Base-by-base conservation (phyloP, 2,113 vertebrate genomes). In the Malaclemys terrapin region DNA sequence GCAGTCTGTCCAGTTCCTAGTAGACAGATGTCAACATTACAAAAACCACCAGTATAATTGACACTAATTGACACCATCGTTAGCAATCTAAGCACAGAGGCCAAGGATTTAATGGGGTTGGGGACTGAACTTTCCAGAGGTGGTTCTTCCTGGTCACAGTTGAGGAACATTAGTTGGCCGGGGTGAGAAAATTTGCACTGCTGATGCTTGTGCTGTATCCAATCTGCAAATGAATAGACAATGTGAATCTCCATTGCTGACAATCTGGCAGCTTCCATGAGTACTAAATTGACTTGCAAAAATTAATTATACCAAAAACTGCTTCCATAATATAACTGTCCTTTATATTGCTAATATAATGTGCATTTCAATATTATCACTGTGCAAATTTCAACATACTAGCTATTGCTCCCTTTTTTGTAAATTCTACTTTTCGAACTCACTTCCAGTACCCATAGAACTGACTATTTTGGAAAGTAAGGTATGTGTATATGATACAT, bases 11-110 rank as follows among this genome's bases (percentile, higher is more conserved):
- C 47, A 50, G 20, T 91, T 92, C 24, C 54, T 85, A 86, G 29
- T n/a, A 94, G 72, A 72, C n/a, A 96, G 93, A 93, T 88, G 87
- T 27, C 54, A 52, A 85, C 10, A 50, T 85, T 89, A 82, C 38
- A 79, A 80, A 83, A 94, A 80, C 0, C 25, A 84, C 31, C 4
- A 52, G 25, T 29, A 75, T 80, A 88, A 95, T 17, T 91, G 75
- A 53, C 65, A 90, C 3, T 59, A 89, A 83, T 45, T 94, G 38
- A 84, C 10, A 59, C 11, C 6, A 17, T 84, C 84, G 20, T 54
- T 88, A n/a, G 56, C 78, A 59, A 22, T 57, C 31, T 59, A 69
- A 54, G n/a, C 10, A 57, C 16, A 45, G 31, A 87, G 38, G 76
- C 84, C 59, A 87, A 95, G 13, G 38, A 82, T 84, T 10, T 94